Base-by-base conservation (phyloP, 1,140 invertebrate species). In the Papilio aristodemus region DNA sequence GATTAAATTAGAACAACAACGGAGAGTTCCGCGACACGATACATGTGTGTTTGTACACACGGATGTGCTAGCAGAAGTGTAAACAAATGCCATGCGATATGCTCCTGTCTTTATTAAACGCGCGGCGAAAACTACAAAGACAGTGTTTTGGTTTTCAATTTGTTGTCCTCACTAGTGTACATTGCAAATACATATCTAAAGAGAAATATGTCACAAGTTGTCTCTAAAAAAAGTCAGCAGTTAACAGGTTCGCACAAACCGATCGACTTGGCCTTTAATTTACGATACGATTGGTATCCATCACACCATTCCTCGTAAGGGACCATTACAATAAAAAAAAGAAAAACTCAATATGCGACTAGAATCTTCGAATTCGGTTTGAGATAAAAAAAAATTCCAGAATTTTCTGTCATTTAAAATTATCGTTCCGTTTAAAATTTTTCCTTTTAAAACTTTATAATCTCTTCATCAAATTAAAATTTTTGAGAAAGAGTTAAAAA, bases 401-500 rank as follows among this genome's bases (percentile, higher is more conserved):
- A 3, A 32, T 32, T 32, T 32, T 32, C 27, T 32, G 27, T 32
- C 2, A 32, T 32, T 32, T 32, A 3, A 6, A 32, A 32, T 3
- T 8, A 17, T 6, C 9, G 8, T 22, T 17, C 43, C n/a, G n/a
- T 50, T 19, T 14, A 43, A 43, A 22, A 32, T 3, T 32, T 50
- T 1, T 22, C 19, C 9, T 50, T 22, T 54, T 22, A 17, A 22
- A 10, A 11, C 10, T 9, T 11, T 54, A 22, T 54, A 22, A 54
- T 54, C 17, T 50, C 43, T 8, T 22, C 43, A 50, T 22, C 17
- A 32, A 50, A 50, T 50, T 19, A 50, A 19, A 22, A 22, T 10
- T 50, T 22, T 22, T 8, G 46, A 54, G 46, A 54, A 54, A 54
- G 46, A 54, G 46, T 54, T 54, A 4, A 54, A 25, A 25, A 22